phyloP scores from a whole-genome alignment of 2,113 vertebrate genomes.

The Menura novaehollandiae region DNA sequence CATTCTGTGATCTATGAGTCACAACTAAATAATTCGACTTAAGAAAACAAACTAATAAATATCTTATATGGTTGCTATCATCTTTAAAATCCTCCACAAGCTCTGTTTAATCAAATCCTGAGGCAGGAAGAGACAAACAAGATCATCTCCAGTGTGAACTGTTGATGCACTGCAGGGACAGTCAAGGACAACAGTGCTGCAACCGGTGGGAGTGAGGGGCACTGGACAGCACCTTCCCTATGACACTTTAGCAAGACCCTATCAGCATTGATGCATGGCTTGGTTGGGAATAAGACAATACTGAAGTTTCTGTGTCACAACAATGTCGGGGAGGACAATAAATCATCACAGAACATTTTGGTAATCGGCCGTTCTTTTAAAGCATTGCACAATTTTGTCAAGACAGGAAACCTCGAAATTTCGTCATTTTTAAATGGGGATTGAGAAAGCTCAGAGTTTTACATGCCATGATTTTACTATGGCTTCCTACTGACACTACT shows the following conservation, averaged over 20 bases:
- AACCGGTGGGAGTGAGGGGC: rapidly evolving
- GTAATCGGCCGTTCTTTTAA: neutral
- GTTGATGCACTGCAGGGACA: neutral
- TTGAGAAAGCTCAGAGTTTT: conserved; percentile 7
- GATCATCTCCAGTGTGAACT: neutral
- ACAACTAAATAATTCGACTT: neutral
- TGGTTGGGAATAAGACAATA: neutral
- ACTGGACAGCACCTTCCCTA: neutral
- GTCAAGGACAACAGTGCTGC: neutral
- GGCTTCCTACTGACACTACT: conserved; percentile 11
- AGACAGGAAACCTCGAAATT: neutral
- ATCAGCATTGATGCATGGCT: neutral
- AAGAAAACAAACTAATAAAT: neutral
- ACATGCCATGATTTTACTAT: neutral
- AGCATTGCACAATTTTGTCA: neutral
- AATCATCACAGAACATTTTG: neutral
- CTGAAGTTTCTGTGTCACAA: neutral
- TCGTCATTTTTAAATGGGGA: conserved; percentile 12
- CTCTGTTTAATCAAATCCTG: neutral
- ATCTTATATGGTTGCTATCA: neutral
- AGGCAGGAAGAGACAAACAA: neutral
- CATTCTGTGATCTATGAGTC: neutral
- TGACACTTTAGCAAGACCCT: neutral
- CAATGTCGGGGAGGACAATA: neutral
- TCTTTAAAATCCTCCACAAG: neutral